Percentiles rank a stretch among this genome's conserved stretches.
Evolutionary conservation across 2,113 vertebrate species (phyloP).

Genomic region (Phoxinus phoxinus): DNA sequence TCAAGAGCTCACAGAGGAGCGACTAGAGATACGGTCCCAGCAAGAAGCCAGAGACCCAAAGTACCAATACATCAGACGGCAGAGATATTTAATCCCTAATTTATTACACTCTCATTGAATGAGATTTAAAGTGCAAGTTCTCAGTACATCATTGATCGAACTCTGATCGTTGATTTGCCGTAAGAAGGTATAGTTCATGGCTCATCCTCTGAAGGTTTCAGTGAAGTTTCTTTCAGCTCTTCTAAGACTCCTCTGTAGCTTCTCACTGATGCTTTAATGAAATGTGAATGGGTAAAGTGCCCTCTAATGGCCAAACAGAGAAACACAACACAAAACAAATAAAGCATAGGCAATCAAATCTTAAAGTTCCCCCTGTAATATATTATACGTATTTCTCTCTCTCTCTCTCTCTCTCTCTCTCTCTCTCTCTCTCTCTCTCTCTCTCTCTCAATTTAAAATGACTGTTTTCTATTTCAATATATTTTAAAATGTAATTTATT

Average conservation of each 20-base stretch:
- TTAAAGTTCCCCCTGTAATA: not conserved
- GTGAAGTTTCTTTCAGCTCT: constrained; percentile 18
- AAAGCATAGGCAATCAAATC: not conserved
- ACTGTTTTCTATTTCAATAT: too few relatives aligned
- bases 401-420: too few relatives aligned
- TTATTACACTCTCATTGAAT: constrained; percentile 23
- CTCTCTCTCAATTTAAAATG: not conserved
- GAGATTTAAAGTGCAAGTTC: constrained; percentile 12
- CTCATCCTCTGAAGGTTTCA: constrained; percentile 2
- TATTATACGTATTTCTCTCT: not conserved
- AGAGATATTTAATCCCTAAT: constrained; percentile 11
- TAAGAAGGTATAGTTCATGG: not conserved
- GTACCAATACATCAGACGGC: not conserved
- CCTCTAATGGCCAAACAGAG: constrained; percentile 66
- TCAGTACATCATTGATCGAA: not conserved
- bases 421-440: not conserved
- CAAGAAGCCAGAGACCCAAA: constrained; percentile 1
- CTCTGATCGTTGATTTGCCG: constrained; percentile 15
- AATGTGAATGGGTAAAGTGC: constrained; percentile 71
- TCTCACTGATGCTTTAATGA: not conserved
- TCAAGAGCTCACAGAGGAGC: not conserved
- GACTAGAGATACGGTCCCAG: not conserved
- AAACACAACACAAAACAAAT: constrained; percentile 57
- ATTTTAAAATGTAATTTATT: too few relatives aligned
- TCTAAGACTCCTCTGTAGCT: not conserved